Evolutionary conservation across 2,797 vertebrate genomes (phyloP).

Genomic region (Poecile montanus): DNA sequence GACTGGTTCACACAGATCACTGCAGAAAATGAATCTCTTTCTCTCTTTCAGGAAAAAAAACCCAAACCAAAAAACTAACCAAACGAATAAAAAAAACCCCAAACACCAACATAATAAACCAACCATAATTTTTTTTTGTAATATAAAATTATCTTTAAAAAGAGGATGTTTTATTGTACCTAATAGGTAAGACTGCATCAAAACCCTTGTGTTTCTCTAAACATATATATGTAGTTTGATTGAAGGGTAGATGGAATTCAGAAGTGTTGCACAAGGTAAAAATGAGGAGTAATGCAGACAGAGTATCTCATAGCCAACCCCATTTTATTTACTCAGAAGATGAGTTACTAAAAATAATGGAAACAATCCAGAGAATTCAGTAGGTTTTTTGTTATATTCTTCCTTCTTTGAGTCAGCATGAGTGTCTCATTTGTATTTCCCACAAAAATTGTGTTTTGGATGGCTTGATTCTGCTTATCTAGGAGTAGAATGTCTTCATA

Average conservation of each 20-base stretch:
- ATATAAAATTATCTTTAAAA: background rate
- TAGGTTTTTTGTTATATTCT: background rate
- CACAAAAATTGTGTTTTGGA: background rate
- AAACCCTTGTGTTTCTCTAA: background rate
- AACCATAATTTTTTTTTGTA: background rate
- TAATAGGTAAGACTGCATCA: background rate
- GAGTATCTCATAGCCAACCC: background rate
- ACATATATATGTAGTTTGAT: accelerated
- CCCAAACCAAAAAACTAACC: background rate
- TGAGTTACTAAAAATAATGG: background rate
- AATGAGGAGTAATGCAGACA: background rate
- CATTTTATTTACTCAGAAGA: background rate
- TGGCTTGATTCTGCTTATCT: background rate
- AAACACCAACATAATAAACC: background rate
- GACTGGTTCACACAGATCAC: background rate
- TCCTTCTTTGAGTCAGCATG: background rate
- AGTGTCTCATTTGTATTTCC: background rate
- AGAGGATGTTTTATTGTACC: background rate
- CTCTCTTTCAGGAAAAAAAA: background rate
- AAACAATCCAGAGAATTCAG: background rate
- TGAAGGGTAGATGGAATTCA: background rate
- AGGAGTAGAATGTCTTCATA: background rate
- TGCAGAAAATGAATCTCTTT: background rate
- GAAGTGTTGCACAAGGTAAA: background rate
- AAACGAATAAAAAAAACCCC: accelerated